phyloP scores from a whole-genome alignment of 2,888 invertebrate genomes.

The Cotesia congregata region DNA sequence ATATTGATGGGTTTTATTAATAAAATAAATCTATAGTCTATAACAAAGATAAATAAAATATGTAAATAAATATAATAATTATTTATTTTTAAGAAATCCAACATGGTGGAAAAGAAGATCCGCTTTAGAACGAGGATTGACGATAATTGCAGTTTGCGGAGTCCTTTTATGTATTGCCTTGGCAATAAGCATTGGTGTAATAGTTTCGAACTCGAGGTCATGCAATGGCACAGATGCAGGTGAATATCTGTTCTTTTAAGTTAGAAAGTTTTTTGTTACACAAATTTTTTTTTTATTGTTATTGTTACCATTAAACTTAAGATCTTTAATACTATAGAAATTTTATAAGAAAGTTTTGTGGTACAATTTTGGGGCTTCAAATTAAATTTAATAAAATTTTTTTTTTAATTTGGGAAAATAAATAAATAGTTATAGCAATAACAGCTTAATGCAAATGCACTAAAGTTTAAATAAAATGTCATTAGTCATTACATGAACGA shows the following conservation, averaged over 20 bases:
- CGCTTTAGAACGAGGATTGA: conserved; percentile 79
- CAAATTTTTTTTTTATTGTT: conserved; percentile 23
- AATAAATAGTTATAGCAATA: neutral
- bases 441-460: neutral
- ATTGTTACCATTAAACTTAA: too few species aligned
- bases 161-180: conserved; percentile 76
- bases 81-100: conserved; percentile 76
- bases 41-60: conserved; percentile 2
- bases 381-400: neutral
- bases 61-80: neutral
- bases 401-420: neutral
- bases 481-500: neutral
- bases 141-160: conserved; percentile 76
- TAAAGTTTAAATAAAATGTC: conserved; percentile 7
- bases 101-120: conserved; percentile 87
- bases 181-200: conserved; percentile 71
- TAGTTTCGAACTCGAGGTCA: conserved; percentile 56
- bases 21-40: neutral
- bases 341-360: neutral
- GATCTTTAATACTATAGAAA: too few species aligned
- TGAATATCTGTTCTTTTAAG: conserved; percentile 50
- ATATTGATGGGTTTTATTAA: neutral
- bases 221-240: conserved; percentile 55
- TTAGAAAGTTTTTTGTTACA: conserved; percentile 25
- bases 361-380: neutral